Evolutionary conservation across 2,113 vertebrate genomes (phyloP).

Genomic region (Prionailurus viverrinus): DNA sequence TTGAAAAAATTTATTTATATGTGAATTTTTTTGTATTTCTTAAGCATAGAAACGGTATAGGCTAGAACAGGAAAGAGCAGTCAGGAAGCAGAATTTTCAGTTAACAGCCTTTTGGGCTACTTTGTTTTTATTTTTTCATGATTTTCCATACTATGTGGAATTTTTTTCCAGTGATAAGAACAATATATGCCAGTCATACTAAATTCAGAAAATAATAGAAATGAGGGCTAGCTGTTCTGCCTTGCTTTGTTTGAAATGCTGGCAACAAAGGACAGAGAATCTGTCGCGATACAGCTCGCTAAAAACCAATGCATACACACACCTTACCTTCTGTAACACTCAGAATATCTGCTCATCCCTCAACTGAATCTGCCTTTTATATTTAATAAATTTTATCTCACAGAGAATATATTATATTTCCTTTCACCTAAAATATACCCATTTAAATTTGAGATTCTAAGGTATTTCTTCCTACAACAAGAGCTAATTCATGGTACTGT

Average conservation of each 20-base stretch:
- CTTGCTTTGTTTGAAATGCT: neutral
- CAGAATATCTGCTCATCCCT: neutral
- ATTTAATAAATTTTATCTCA: neutral
- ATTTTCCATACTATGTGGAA: neutral
- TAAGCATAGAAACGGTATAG: neutral
- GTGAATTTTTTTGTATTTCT: neutral
- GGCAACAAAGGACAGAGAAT: neutral
- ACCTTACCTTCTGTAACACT: neutral
- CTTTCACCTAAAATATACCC: neutral
- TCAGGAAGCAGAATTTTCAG: neutral
- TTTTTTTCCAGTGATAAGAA: neutral
- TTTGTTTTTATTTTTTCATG: neutral
- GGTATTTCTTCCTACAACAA: neutral
- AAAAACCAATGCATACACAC: neutral
- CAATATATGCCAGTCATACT: neutral
- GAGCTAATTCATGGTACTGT: neutral
- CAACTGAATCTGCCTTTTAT: neutral
- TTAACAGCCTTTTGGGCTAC: neutral
- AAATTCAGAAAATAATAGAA: neutral
- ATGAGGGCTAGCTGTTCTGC: neutral
- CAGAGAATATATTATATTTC: neutral
- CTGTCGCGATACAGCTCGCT: too few species aligned
- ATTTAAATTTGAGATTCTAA: slow-evolving; percentile 13
- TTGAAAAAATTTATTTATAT: neutral
- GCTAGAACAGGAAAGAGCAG: neutral